Conservation (phyloP, 2,113 vertebrate species). For the Bufo gargarizans region DNA sequence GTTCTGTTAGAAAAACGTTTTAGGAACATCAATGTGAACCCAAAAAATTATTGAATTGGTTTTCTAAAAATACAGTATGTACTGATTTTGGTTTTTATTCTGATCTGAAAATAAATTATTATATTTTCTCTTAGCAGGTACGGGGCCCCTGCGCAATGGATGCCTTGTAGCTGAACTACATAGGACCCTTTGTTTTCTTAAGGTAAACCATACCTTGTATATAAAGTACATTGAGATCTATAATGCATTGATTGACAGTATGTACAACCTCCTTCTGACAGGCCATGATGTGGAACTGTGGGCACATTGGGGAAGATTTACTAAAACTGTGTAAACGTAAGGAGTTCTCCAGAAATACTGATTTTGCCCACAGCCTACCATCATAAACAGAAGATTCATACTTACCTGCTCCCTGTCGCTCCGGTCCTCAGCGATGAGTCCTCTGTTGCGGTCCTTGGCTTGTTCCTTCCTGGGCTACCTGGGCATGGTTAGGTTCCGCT, state of each 20-base stretch:
- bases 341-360: too few species aligned
- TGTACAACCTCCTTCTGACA: background rate
- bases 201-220: background rate
- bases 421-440: too few species aligned
- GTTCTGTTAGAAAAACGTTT: too few species aligned
- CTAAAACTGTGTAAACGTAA: too few species aligned
- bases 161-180: background rate
- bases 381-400: too few species aligned
- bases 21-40: background rate
- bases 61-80: background rate
- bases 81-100: background rate
- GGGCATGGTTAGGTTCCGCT: too few species aligned
- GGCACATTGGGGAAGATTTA: too few species aligned
- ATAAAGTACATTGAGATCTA: background rate
- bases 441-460: too few species aligned
- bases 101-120: background rate
- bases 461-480: too few species aligned
- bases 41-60: background rate
- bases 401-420: too few species aligned
- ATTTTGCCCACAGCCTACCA: too few species aligned
- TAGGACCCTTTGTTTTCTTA: slow-evolving; percentile 1
- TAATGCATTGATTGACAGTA: background rate
- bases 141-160: slow-evolving; percentile 14
- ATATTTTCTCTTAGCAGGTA: background rate
- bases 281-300: background rate